phyloP scores from a whole-genome alignment of 2,797 vertebrate genomes.

The Brotula barbata region DNA sequence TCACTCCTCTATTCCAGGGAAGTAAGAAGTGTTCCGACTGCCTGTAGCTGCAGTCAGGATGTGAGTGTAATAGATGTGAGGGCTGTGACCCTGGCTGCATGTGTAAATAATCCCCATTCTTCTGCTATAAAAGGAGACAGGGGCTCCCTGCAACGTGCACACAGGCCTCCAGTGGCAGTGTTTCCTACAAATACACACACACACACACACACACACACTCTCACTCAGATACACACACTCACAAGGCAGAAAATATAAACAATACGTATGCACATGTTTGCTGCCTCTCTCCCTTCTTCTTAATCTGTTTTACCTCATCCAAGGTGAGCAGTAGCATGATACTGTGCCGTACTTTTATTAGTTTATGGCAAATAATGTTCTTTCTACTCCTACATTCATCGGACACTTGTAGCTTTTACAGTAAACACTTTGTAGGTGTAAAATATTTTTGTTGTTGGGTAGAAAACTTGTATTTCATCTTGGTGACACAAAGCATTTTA shows the following conservation, averaged over 20 bases:
- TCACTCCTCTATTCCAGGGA: constrained; percentile 23
- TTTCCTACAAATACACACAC: constrained; percentile 39
- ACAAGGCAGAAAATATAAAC: constrained; percentile 32
- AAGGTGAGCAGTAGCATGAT: too few relatives aligned
- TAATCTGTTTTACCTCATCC: not conserved
- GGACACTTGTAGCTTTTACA: too few relatives aligned
- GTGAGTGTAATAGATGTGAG: constrained; percentile 69
- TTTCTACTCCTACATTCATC: too few relatives aligned
- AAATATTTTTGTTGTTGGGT: too few relatives aligned
- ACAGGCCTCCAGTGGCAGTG: constrained; percentile 54
- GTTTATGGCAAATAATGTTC: too few relatives aligned
- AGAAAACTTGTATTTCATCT: too few relatives aligned
- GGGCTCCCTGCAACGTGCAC: constrained; percentile 72
- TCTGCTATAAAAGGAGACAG: constrained; percentile 94
- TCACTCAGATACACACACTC: not conserved
- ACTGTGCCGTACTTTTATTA: too few relatives aligned
- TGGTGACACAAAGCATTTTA: too few relatives aligned
- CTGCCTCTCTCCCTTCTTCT: not conserved
- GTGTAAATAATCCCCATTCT: constrained; percentile 87
- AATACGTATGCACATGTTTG: constrained; percentile 4
- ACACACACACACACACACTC: constrained; percentile 2
- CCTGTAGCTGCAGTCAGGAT: constrained; percentile 53
- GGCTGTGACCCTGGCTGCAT: constrained; percentile 69
- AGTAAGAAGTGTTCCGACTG: constrained; percentile 49
- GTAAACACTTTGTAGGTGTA: too few relatives aligned